Evolutionary conservation across 2,797 vertebrate genomes (phyloP), one percentile per base, ranked within the genome.

Genomic region (Pteropus rufus): DNA sequence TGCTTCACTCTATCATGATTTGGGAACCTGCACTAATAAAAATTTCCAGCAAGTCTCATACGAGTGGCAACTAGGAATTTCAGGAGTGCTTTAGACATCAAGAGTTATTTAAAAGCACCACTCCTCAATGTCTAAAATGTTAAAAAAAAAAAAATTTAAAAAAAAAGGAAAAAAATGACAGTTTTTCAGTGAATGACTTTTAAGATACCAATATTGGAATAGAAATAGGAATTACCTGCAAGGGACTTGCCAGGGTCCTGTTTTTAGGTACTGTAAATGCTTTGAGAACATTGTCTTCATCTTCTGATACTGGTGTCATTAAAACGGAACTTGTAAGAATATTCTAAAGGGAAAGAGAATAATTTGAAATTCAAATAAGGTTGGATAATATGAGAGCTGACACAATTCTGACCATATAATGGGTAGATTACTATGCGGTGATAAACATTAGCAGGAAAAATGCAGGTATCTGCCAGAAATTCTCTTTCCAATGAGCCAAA

Each of bases 321-420:
- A 99, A 98, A 98, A 99, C 95, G 86, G 99, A 99, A 98, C 99
- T 99, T 3, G 99, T 99, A 85, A 99, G 98, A 92, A 99, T 98
- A 98, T 99, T 99, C 99, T 99, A 96, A 97, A 97, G 14, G 97
- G 80, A 88, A 88, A 94, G 85, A 95, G 88, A 82, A 90, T 64
- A 76, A 95, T 96, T 95, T 92, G 56, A n/a, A 15, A 93, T 98
- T 96, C 95, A 93, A 98, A 91, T 75, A 72, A 96, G 72, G 54
- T 34, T 56, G 39, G 52, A 70, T 72, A 94, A 84, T 41, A 93
- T 36, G 70, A 94, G 67, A 83, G 44, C 18, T 44, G 90, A 54
- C 5, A 93, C 10, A 92, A 96, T 86, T 91, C 1, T 2, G 94
- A 97, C 1, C 2, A 14, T 54, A 12, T 44, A 54, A 93, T 96